Evolutionary conservation across 1,140 invertebrate species (phyloP).

Genomic region (Drosophila parabipectinata): DNA sequence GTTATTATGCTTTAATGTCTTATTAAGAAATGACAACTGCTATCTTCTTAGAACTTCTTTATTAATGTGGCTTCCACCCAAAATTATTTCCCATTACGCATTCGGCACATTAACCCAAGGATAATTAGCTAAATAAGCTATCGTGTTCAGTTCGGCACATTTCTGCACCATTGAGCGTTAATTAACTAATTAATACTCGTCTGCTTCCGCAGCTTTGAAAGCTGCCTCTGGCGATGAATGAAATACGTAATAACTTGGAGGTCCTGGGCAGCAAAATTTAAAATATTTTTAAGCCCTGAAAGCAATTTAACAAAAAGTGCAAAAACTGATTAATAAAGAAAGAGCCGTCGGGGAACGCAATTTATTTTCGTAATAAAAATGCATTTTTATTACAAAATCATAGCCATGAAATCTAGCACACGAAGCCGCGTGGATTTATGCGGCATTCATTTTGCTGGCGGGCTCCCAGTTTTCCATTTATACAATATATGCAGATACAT

Average conservation of each 20-base stretch:
- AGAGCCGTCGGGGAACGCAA: conserved; percentile 58
- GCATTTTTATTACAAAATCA: conserved; percentile 79
- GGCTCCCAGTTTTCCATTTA: conserved; percentile 26
- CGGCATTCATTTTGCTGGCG: conserved; percentile 68
- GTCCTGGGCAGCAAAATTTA: background rate
- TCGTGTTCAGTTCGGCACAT: conserved; percentile 16
- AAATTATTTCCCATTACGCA: conserved; percentile 47
- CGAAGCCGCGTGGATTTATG: conserved; percentile 59
- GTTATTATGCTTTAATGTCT: background rate
- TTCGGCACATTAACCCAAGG: conserved; percentile 37
- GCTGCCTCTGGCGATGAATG: background rate
- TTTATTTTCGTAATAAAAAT: conserved; percentile 75
- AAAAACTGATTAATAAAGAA: conserved; percentile 19
- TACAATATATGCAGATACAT: conserved; percentile 35
- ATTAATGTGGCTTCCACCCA: background rate
- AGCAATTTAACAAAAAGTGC: conserved; percentile 14
- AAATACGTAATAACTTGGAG: background rate
- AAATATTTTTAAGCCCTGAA: conserved; percentile 5
- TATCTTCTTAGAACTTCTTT: background rate
- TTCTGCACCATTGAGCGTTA: conserved; percentile 49
- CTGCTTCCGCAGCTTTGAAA: conserved; percentile 1
- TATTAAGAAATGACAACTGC: background rate
- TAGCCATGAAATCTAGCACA: conserved; percentile 64
- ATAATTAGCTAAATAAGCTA: conserved; percentile 51
- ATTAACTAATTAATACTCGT: conserved; percentile 62